phyloP scores from a whole-genome alignment of 2,888 invertebrate genomes.

The Dynastes hyllus region DNA sequence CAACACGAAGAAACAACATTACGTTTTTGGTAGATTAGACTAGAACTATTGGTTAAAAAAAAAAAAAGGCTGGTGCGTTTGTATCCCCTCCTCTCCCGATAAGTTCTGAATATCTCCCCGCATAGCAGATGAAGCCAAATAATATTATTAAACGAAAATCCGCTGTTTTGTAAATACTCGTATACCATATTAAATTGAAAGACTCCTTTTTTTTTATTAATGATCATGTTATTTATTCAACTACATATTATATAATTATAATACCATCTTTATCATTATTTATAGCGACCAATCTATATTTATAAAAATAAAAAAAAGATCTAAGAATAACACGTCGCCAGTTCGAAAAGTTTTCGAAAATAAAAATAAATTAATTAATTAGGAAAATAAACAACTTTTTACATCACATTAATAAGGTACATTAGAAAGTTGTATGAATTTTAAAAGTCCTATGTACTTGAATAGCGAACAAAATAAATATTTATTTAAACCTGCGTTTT shows the following conservation, averaged over 20 bases:
- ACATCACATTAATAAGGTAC: slow-evolving; percentile 14
- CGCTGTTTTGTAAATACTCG: slow-evolving; percentile 36
- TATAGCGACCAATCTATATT: slow-evolving; percentile 36
- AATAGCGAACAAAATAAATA: slow-evolving; percentile 34
- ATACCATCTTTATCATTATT: slow-evolving; percentile 39
- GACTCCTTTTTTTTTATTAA: slow-evolving; percentile 29
- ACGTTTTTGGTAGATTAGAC: no score
- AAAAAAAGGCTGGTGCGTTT: no score
- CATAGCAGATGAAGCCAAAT: slow-evolving; percentile 30
- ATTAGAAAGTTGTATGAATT: slow-evolving; percentile 2
- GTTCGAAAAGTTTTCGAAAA: neutral
- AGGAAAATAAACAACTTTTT: neutral
- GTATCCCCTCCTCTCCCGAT: no score
- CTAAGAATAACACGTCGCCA: neutral
- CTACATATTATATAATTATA: slow-evolving; percentile 17
- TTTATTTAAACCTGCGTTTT: slow-evolving; percentile 17
- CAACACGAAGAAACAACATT: no score
- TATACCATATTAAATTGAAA: slow-evolving; percentile 16
- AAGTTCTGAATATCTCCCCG: neutral
- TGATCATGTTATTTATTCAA: slow-evolving; percentile 36
- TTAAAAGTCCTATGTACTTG: slow-evolving; percentile 18
- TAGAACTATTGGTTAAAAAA: no score
- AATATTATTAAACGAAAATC: slow-evolving; percentile 6
- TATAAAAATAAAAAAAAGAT: neutral
- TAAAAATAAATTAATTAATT: neutral